A percentile compares a stretch with the other conserved stretches of the same genome.
phyloP scores from a whole-genome alignment of 2,797 vertebrate species.

The Paratrypauchen microcephalus region DNA sequence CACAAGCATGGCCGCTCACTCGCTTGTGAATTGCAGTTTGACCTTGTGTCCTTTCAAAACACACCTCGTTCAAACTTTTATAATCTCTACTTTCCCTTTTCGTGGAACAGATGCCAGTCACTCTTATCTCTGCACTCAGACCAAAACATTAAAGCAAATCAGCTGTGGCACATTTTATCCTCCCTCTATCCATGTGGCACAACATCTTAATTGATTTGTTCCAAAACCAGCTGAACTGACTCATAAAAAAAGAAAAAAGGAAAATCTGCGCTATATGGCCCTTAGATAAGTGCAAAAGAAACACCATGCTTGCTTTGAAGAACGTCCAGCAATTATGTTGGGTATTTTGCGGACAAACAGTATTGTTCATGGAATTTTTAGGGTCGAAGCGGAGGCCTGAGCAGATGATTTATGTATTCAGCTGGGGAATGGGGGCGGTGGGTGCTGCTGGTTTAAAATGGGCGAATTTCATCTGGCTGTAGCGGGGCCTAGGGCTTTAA shows the following conservation, averaged over 20 bases:
- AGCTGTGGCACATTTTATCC: conserved; percentile 43
- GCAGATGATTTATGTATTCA: conserved; percentile 78
- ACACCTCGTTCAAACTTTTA: conserved; percentile 49
- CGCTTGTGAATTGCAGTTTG: not conserved
- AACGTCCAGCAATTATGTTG: conserved; percentile 66
- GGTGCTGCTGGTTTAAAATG: conserved; percentile 52
- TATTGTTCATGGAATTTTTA: conserved; percentile 74
- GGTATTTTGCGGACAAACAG: conserved; percentile 67
- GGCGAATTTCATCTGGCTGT: conserved; percentile 75
- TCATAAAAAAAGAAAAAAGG: conserved; percentile 23
- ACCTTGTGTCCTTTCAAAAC: conserved; percentile 10
- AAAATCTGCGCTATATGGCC: conserved; percentile 59
- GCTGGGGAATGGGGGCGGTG: conserved; percentile 59
- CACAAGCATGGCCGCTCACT: not conserved
- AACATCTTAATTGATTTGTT: conserved; percentile 72
- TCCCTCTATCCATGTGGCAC: conserved; percentile 53
- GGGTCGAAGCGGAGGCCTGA: conserved; percentile 67
- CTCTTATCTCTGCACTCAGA: conserved; percentile 68
- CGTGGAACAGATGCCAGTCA: conserved; percentile 32
- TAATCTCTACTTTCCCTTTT: conserved; percentile 12
- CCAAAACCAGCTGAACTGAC: conserved; percentile 65
- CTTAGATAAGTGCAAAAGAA: conserved; percentile 62
- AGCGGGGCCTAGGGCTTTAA: conserved; percentile 77
- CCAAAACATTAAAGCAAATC: conserved; percentile 64
- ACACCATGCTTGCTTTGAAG: conserved; percentile 61